Evolutionary conservation across 35 echinoderm and acorn worm genomes (phyloP).

Genomic region (Stichopus chloronotus): DNA sequence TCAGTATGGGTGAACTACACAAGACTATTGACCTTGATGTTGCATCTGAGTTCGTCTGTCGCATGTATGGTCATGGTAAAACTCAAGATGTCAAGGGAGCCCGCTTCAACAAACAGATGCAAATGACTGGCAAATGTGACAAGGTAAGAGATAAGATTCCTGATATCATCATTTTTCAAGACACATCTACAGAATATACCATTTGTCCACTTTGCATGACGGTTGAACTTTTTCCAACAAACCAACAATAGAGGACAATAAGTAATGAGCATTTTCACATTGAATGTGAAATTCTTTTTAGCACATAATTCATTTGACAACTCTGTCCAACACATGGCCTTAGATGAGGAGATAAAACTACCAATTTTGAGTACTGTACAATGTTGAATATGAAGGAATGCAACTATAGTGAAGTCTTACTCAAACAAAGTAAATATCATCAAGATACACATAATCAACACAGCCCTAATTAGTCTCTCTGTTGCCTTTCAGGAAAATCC

Average conservation of each 20-base stretch:
- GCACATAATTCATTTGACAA: neutral
- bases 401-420: too few relatives aligned
- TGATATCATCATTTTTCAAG: neutral
- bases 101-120: slow-evolving; percentile 64
- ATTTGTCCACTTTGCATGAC: neutral
- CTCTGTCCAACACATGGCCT: neutral
- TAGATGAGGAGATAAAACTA: too few relatives aligned
- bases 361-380: too few relatives aligned
- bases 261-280: too few relatives aligned
- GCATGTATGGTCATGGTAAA: slow-evolving; percentile 71
- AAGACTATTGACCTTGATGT: neutral
- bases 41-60: slow-evolving; percentile 69
- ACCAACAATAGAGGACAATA: too few relatives aligned
- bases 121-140: slow-evolving; percentile 71
- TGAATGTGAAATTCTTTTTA: neutral
- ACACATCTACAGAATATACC: neutral
- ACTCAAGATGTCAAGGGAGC: slow-evolving; percentile 63
- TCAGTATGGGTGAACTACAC: slow-evolving; percentile 33
- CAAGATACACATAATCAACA: neutral
- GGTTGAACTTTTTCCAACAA: too few relatives aligned
- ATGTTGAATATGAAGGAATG: too few relatives aligned
- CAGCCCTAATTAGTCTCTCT: neutral
- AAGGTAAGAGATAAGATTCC: neutral
- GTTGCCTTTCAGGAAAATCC: slow-evolving; percentile 40
- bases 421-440: neutral